These are phyloP conservation scores for Halotydeus destructor DNA, from an alignment of 1,140 invertebrate species.

Conservation along the genomic window DNA sequence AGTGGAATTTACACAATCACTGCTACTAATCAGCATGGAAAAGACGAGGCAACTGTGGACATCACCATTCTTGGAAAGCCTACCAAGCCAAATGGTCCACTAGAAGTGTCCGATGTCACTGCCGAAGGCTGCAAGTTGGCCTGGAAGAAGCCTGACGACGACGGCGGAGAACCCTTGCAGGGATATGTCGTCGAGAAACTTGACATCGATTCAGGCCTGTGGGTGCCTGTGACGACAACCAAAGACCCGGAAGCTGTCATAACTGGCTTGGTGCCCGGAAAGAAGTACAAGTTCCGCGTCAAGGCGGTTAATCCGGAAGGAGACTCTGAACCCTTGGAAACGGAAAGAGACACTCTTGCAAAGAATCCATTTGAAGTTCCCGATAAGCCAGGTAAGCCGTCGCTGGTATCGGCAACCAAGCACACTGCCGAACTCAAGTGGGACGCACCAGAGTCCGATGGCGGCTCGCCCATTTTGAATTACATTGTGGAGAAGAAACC, in stretches of 20 bases:
- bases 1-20: constrained; percentile 72
- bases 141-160: constrained; percentile 85
- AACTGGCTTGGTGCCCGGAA: constrained; percentile 68
- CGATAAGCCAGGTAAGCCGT: constrained; percentile 61
- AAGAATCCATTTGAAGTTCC: constrained; percentile 91
- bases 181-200: constrained; percentile 95
- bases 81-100: constrained; percentile 54
- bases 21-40: constrained; percentile 40
- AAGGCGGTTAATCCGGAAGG: constrained; percentile 89
- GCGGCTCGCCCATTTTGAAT: constrained; percentile 68
- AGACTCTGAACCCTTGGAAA: constrained; percentile 70
- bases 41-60: constrained; percentile 6
- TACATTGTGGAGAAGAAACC: constrained; percentile 95
- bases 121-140: constrained; percentile 76
- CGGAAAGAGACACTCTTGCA: constrained; percentile 58
- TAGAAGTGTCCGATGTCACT: constrained; percentile 61
- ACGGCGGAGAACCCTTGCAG: constrained; percentile 72
- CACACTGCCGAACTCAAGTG: constrained; percentile 86
- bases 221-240: constrained; percentile 66
- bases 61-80: constrained; percentile 74
- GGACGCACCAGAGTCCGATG: constrained; percentile 70
- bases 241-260: constrained; percentile 59
- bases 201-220: constrained; percentile 73
- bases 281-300: constrained; percentile 94
- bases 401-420: not conserved